phyloP scores from a whole-genome alignment of 2,113 vertebrate genomes.

The Passerina amoena region DNA sequence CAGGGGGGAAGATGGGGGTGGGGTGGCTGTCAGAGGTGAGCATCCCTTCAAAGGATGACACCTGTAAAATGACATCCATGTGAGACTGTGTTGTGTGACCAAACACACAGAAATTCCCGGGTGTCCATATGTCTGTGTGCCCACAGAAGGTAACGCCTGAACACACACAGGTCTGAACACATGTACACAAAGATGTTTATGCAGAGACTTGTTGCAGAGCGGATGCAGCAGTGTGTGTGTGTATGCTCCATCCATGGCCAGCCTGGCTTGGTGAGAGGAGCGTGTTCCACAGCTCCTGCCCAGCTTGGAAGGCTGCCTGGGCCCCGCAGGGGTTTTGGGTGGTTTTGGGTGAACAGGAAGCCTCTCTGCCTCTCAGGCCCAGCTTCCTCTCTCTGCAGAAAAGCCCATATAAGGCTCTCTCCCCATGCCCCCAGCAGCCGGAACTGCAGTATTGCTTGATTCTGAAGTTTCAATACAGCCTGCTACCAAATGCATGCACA shows the following conservation, averaged over 20 bases:
- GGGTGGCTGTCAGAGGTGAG: not conserved
- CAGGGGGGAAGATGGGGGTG: not conserved
- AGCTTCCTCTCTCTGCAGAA: slow-evolving; percentile 68
- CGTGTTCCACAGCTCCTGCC: not conserved
- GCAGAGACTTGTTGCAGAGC: not conserved
- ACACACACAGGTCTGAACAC: not conserved
- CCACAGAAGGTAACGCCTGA: not conserved
- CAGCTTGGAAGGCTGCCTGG: not conserved
- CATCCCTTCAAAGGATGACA: not conserved
- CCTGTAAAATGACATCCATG: not conserved
- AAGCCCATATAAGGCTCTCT: slow-evolving; percentile 73
- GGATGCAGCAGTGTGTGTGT: not conserved
- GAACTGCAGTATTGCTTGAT: not conserved
- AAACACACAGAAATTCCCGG: not conserved
- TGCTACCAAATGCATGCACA: not conserved
- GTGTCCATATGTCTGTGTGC: fast-evolving
- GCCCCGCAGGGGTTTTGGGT: not conserved
- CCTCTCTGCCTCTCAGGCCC: not conserved
- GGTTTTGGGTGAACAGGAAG: slow-evolving; percentile 71
- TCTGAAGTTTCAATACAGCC: slow-evolving; percentile 42
- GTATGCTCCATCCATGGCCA: not conserved
- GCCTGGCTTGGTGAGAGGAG: not conserved
- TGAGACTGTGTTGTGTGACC: not conserved
- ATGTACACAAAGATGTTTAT: not conserved
- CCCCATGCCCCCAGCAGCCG: not conserved